Percentiles rank a stretch among this genome's conserved stretches.
These are phyloP conservation scores for Megaceryle alcyon DNA, from an alignment of 2,797 vertebrate genomes.

Conservation along the genomic window DNA sequence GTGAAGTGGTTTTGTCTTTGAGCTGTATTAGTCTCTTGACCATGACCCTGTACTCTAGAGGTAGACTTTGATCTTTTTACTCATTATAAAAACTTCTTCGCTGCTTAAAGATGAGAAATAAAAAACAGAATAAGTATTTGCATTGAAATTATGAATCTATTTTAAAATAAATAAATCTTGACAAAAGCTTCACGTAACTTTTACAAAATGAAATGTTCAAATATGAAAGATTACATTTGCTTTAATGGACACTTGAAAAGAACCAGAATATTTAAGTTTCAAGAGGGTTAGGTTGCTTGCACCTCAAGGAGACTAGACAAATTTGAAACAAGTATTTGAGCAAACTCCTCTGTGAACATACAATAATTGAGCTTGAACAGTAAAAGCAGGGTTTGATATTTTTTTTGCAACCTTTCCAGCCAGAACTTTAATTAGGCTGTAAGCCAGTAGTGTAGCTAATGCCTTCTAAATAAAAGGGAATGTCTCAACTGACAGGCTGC, in stretches of 20 bases:
- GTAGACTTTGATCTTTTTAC: neutral
- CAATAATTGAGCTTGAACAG: neutral
- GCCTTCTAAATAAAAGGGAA: conserved; percentile 1
- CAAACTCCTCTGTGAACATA: neutral
- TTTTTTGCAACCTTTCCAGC: neutral
- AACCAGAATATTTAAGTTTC: neutral
- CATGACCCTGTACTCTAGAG: neutral
- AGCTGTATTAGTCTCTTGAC: neutral
- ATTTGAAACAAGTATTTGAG: neutral
- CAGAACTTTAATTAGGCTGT: neutral
- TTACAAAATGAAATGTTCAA: neutral
- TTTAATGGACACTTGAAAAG: conserved; percentile 2
- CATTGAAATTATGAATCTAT: neutral
- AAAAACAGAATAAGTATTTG: neutral
- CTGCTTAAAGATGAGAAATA: neutral
- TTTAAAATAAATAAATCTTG: neutral
- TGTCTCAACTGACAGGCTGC: neutral
- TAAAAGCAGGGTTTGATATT: neutral
- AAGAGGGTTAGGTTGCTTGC: neutral
- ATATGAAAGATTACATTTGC: neutral
- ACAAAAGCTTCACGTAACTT: neutral
- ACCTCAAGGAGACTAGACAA: neutral
- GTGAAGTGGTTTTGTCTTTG: neutral
- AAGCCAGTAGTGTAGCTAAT: neutral
- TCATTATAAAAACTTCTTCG: neutral